These are phyloP conservation scores for Xyrichtys novacula DNA, from an alignment of 2,797 vertebrate genomes.

Conservation along the genomic window DNA sequence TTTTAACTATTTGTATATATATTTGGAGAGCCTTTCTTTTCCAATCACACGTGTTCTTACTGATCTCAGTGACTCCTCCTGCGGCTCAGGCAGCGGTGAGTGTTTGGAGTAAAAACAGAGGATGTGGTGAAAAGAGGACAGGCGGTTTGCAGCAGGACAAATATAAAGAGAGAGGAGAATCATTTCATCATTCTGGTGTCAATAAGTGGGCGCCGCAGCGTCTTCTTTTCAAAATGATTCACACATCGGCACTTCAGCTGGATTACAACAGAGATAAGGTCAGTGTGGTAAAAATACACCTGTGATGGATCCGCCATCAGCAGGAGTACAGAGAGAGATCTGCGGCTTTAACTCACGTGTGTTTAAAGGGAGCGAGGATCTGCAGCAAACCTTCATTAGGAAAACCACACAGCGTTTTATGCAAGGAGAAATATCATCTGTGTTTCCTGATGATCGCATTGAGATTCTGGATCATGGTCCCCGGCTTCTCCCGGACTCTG, in stretches of 20 bases:
- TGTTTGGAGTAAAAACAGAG: background rate
- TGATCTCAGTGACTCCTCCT: too few relatives aligned
- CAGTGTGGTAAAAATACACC: constrained; percentile 31
- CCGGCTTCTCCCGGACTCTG: background rate
- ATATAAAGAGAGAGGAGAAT: background rate
- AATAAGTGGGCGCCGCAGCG: constrained; percentile 10
- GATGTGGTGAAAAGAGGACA: background rate
- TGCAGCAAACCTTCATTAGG: background rate
- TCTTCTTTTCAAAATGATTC: constrained; percentile 18
- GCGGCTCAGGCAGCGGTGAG: too few relatives aligned
- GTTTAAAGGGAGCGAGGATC: background rate
- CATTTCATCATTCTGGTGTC: constrained; percentile 6
- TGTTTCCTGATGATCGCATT: background rate
- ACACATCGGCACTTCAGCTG: constrained; percentile 34
- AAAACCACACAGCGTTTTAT: background rate
- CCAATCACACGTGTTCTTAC: too few relatives aligned
- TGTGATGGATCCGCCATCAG: constrained; percentile 21
- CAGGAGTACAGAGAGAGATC: too few relatives aligned
- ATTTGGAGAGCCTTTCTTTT: too few relatives aligned
- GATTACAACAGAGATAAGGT: constrained; percentile 24
- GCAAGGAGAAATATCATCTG: background rate
- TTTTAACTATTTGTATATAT: too few relatives aligned
- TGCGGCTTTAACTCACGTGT: too few relatives aligned
- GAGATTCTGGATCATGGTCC: background rate
- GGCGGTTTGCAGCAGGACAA: background rate